Percentiles rank a stretch among this genome's conserved stretches.
phyloP scores from a whole-genome alignment of 2,797 vertebrate species.

The Enteromius viviparus region DNA sequence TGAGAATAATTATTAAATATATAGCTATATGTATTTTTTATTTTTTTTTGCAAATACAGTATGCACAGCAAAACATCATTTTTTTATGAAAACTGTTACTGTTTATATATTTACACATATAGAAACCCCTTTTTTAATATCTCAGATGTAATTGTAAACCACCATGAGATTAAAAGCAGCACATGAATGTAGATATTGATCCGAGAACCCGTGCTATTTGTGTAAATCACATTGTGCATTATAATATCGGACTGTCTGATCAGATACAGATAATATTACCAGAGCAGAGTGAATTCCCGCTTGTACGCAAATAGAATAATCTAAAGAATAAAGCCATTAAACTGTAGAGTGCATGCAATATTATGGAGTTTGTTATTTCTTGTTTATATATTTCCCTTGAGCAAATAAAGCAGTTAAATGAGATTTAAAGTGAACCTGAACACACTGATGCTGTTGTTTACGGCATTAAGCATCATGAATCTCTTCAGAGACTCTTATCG shows the following conservation, averaged over 20 bases:
- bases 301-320: constrained; percentile 1
- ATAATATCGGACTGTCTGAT: not conserved
- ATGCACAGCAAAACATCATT: too few species aligned
- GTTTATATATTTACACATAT: not conserved
- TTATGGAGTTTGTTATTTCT: constrained; percentile 17
- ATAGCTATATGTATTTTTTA: too few species aligned
- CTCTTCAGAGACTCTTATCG: constrained; percentile 52
- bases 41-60: too few species aligned
- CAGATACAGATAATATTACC: not conserved
- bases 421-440: constrained; percentile 25
- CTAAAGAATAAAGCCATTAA: not conserved
- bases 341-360: not conserved
- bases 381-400: constrained; percentile 20
- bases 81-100: too few species aligned
- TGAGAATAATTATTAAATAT: too few species aligned
- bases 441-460: constrained; percentile 35
- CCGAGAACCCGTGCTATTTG: not conserved
- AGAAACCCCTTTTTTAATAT: not conserved
- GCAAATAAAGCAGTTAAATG: constrained; percentile 6
- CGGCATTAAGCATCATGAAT: constrained; percentile 49
- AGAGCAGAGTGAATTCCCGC: not conserved
- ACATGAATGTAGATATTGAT: not conserved
- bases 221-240: not conserved
- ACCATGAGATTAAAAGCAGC: not conserved
- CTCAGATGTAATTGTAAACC: not conserved